A percentile compares a stretch with the other conserved stretches of the same genome.
Evolutionary conservation across 2,797 vertebrate genomes (phyloP).

Genomic region (Gambelia wislizenii): DNA sequence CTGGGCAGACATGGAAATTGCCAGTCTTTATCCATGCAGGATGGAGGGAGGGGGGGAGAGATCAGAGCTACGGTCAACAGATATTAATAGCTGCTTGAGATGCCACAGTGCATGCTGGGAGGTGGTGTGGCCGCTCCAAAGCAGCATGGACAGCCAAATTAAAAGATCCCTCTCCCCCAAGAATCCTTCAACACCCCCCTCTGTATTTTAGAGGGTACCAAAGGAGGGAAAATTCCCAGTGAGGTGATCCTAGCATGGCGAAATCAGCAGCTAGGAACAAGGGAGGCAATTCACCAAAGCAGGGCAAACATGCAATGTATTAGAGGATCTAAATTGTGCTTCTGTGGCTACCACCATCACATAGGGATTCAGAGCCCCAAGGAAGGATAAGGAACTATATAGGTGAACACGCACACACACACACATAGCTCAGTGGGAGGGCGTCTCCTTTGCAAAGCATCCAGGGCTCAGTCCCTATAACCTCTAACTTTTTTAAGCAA

Average conservation of each 20-base stretch:
- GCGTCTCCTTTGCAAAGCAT: too few relatives aligned
- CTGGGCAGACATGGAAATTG: too few relatives aligned
- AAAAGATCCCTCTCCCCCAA: background rate
- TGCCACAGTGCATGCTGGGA: background rate
- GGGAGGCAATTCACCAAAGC: background rate
- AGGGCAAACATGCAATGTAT: too few relatives aligned
- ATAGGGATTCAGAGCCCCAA: background rate
- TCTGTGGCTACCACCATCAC: background rate
- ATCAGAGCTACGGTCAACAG: background rate
- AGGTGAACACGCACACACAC: background rate
- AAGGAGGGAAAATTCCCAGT: background rate
- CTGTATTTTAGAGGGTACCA: background rate
- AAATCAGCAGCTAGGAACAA: background rate
- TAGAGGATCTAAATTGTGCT: background rate
- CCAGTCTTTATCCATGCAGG: background rate
- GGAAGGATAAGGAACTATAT: background rate
- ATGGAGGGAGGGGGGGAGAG: background rate
- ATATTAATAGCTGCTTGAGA: slow-evolving; percentile 13
- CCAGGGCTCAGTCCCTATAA: too few relatives aligned
- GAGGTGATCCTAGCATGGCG: fast-evolving
- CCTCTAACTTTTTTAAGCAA: too few relatives aligned
- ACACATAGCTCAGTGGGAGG: too few relatives aligned
- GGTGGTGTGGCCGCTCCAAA: background rate
- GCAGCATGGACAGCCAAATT: background rate
- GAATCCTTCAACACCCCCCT: background rate